These are phyloP conservation scores for Ochropleura plecta DNA, from an alignment of 2,888 invertebrate genomes.

Conservation along the genomic window DNA sequence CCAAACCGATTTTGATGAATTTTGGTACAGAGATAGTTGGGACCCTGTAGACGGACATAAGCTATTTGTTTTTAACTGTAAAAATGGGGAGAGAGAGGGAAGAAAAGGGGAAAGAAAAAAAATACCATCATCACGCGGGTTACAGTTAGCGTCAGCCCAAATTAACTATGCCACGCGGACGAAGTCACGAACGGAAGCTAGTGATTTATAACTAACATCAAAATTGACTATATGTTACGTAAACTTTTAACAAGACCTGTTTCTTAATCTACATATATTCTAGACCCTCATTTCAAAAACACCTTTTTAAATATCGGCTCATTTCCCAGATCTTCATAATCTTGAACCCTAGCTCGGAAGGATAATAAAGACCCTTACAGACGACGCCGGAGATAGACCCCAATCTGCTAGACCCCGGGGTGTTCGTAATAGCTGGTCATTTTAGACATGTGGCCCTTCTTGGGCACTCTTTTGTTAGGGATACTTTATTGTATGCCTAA, in stretches of 20 bases:
- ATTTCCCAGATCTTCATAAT: constrained; percentile 47
- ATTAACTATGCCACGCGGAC: too few species aligned
- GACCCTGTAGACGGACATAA: too few species aligned
- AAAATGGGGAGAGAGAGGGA: too few species aligned
- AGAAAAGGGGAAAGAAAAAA: too few species aligned
- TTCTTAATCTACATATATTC: constrained; percentile 15
- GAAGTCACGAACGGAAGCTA: too few species aligned
- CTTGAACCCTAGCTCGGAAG: constrained; percentile 11
- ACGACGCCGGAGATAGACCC: constrained; percentile 50
- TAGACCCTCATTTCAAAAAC: constrained; percentile 16
- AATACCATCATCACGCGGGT: too few species aligned
- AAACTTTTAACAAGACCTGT: not conserved
- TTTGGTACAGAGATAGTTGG: too few species aligned
- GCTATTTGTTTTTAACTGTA: too few species aligned
- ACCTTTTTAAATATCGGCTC: constrained; percentile 39
- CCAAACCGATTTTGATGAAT: too few species aligned
- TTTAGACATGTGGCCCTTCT: constrained; percentile 57
- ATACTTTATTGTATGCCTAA: constrained; percentile 42
- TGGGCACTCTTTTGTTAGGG: constrained; percentile 50
- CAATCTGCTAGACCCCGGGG: constrained; percentile 54
- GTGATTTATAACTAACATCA: not conserved
- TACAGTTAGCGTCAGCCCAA: too few species aligned
- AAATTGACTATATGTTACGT: not conserved
- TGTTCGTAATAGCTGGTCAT: constrained; percentile 55
- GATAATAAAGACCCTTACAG: constrained; percentile 41